These are phyloP conservation scores for Sceliomorpha sp. DNA, from an alignment of 2,888 invertebrate species.

Conservation along the genomic window DNA sequence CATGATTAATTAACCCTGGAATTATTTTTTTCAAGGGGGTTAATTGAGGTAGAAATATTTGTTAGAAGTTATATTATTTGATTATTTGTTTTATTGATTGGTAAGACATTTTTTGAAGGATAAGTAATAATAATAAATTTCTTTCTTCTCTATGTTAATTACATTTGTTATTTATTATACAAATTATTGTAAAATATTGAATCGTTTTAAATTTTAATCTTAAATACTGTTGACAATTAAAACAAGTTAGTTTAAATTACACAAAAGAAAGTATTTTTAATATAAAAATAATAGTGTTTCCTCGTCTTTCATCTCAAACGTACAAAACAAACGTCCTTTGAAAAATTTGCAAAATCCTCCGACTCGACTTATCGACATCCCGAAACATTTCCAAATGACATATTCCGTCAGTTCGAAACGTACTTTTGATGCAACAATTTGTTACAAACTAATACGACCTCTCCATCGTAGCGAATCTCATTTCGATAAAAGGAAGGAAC, in stretches of 20 bases:
- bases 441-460: neutral
- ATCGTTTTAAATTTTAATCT: neutral
- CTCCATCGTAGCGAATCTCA: conserved; percentile 6
- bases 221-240: too few relatives aligned
- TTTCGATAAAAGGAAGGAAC: conserved; percentile 15
- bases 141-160: too few relatives aligned
- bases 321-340: too few relatives aligned
- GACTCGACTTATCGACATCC: too few relatives aligned
- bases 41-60: too few relatives aligned
- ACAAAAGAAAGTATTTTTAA: neutral
- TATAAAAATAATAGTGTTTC: too few relatives aligned
- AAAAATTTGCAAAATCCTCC: too few relatives aligned
- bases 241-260: neutral
- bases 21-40: too few relatives aligned
- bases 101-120: neutral
- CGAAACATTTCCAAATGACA: neutral
- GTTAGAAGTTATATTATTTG: too few relatives aligned
- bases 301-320: too few relatives aligned
- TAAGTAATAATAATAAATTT: neutral
- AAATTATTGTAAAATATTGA: neutral
- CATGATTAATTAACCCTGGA: too few relatives aligned
- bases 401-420: neutral
- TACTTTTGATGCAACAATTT: conserved; percentile 5
- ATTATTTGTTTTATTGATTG: too few relatives aligned
- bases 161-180: neutral